These are phyloP conservation scores for Machimus atricapillus DNA, from an alignment of 2,888 invertebrate genomes.

Conservation along the genomic window DNA sequence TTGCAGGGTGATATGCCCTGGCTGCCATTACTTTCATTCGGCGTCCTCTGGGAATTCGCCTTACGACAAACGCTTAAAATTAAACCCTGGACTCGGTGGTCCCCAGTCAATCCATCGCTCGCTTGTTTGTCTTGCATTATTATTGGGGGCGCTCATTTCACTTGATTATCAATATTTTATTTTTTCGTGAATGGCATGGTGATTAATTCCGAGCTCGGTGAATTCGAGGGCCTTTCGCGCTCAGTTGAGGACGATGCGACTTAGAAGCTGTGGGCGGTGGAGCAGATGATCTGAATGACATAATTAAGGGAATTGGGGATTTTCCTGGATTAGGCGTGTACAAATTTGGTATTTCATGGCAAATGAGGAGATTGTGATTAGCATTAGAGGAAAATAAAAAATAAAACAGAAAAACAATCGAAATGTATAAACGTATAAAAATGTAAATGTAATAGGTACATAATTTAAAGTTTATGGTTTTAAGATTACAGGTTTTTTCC, in stretches of 20 bases:
- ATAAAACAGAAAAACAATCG: background rate
- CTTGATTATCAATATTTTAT: constrained; percentile 43
- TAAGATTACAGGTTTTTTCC: too few relatives aligned
- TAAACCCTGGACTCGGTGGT: constrained; percentile 36
- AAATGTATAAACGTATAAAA: too few relatives aligned
- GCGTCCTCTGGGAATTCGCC: constrained; percentile 42
- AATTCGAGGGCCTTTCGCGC: background rate
- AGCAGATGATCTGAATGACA: background rate
- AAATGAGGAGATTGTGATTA: background rate
- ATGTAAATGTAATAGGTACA: too few relatives aligned
- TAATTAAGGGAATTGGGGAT: background rate
- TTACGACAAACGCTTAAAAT: constrained; percentile 45
- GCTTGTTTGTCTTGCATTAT: constrained; percentile 31
- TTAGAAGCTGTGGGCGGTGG: background rate
- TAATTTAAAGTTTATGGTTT: too few relatives aligned
- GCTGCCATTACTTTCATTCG: constrained; percentile 43
- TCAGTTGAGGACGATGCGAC: background rate
- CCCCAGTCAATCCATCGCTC: constrained; percentile 21
- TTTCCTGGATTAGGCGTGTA: background rate
- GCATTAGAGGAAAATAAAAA: background rate
- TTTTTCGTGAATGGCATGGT: constrained; percentile 17
- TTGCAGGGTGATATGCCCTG: constrained; percentile 5
- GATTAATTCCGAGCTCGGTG: background rate
- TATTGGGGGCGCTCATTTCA: constrained; percentile 25
- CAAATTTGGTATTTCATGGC: background rate